These are phyloP conservation scores for Craterocephalus amniculus DNA, from an alignment of 2,797 vertebrate species.

Conservation along the genomic window DNA sequence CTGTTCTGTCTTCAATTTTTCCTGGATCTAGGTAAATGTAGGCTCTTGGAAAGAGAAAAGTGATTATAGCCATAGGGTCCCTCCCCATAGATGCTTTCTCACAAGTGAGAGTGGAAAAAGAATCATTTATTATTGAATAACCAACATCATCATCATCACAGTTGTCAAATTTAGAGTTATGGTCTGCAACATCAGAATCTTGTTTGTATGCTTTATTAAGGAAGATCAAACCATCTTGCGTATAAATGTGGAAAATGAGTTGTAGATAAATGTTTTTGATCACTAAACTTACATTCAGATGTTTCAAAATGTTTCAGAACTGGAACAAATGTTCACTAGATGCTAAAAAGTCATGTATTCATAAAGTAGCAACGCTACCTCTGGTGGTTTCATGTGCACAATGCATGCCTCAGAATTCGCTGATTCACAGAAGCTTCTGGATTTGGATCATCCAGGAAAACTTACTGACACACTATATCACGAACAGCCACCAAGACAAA, in stretches of 20 bases:
- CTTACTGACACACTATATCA: slow-evolving; percentile 1
- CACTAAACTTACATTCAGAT: background rate
- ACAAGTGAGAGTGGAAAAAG: slow-evolving; percentile 17
- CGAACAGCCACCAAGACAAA: background rate
- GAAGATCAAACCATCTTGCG: too few relatives aligned
- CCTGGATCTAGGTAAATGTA: slow-evolving; percentile 64
- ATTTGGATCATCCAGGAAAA: slow-evolving; percentile 5
- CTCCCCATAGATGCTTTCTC: too few relatives aligned
- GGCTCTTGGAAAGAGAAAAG: slow-evolving; percentile 43
- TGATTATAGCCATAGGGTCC: slow-evolving; percentile 35
- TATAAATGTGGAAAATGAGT: too few relatives aligned
- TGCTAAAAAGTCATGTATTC: slow-evolving; percentile 1
- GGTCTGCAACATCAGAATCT: too few relatives aligned
- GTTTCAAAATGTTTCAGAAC: background rate
- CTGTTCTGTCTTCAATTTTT: slow-evolving; percentile 35
- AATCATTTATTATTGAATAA: too few relatives aligned
- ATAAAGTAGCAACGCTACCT: slow-evolving; percentile 63
- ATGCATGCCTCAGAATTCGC: slow-evolving; percentile 41
- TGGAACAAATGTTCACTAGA: background rate
- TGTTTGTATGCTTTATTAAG: too few relatives aligned
- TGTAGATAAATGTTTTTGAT: background rate
- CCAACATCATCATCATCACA: too few relatives aligned
- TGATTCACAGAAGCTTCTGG: background rate
- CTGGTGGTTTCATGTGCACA: slow-evolving; percentile 61
- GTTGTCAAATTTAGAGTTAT: too few relatives aligned